A percentile compares a stretch with the other conserved stretches of the same genome.
Evolutionary conservation across 2,888 invertebrate genomes (phyloP).

Genomic region (Arctia plantaginis): DNA sequence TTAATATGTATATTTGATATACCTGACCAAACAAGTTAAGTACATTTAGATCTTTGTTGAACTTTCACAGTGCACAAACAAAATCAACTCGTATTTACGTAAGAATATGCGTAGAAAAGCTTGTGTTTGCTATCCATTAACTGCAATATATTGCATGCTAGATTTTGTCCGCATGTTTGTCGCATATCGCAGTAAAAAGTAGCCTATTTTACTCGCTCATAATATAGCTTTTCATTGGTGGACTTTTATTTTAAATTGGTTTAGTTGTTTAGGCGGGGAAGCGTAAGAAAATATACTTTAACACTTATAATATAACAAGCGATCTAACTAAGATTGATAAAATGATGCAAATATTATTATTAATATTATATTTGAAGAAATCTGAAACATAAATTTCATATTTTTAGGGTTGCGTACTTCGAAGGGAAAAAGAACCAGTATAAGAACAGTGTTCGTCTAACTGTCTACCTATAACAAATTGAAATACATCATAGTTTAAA

Average conservation of each 20-base stretch:
- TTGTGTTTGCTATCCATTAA: conserved; percentile 2
- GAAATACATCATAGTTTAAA: background rate
- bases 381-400: background rate
- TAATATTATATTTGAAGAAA: background rate
- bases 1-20: background rate
- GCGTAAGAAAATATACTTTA: too few species aligned
- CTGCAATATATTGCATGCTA: background rate
- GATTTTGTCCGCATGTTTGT: background rate
- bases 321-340: background rate
- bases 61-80: background rate
- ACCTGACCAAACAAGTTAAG: background rate
- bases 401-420: background rate
- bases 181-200: too few species aligned
- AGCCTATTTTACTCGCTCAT: too few species aligned
- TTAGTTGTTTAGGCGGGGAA: too few species aligned
- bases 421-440: background rate
- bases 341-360: background rate
- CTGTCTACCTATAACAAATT: background rate
- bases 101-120: background rate
- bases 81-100: background rate
- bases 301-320: too few species aligned
- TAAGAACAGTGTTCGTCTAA: background rate
- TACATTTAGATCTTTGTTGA: background rate
- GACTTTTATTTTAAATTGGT: too few species aligned
- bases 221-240: too few species aligned